Conservation (phyloP, 1,140 invertebrate species). For the Elymnias hypermnestra region DNA sequence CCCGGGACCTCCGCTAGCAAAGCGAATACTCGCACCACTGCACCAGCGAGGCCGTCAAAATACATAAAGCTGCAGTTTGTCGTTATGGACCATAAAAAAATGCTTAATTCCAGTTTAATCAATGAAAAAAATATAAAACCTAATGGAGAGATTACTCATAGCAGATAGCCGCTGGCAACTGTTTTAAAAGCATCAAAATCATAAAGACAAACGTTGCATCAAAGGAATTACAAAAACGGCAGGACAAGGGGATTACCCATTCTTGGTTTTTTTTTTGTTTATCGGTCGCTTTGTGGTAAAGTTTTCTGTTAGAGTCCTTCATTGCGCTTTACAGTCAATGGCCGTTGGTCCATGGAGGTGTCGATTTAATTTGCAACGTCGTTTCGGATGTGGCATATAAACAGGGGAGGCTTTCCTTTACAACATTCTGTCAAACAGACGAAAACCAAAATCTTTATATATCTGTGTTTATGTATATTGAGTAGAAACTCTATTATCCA, state of each 20-base stretch:
- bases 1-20: too few species aligned
- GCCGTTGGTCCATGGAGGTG: slow-evolving; percentile 22
- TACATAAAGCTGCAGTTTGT: too few species aligned
- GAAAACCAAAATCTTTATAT: too few species aligned
- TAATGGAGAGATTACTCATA: background rate
- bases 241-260: slow-evolving; percentile 41
- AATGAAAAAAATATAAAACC: too few species aligned
- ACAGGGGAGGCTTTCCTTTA: too few species aligned
- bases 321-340: slow-evolving; percentile 41
- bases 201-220: slow-evolving; percentile 39
- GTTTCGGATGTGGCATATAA: slow-evolving; percentile 23
- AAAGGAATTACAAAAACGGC: slow-evolving; percentile 35
- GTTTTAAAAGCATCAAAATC: slow-evolving; percentile 13
- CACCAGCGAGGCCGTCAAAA: too few species aligned
- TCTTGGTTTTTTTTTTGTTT: slow-evolving; percentile 55
- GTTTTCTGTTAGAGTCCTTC: slow-evolving; percentile 39
- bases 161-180: background rate
- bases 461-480: too few species aligned
- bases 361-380: slow-evolving; percentile 14
- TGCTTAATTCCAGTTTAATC: too few species aligned
- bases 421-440: too few species aligned
- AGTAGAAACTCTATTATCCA: too few species aligned
- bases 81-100: too few species aligned
- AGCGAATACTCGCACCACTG: too few species aligned
- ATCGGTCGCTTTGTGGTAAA: slow-evolving; percentile 52